Base-by-base conservation (phyloP, 2,888 invertebrate species). In the Cephus rjabovi region DNA sequence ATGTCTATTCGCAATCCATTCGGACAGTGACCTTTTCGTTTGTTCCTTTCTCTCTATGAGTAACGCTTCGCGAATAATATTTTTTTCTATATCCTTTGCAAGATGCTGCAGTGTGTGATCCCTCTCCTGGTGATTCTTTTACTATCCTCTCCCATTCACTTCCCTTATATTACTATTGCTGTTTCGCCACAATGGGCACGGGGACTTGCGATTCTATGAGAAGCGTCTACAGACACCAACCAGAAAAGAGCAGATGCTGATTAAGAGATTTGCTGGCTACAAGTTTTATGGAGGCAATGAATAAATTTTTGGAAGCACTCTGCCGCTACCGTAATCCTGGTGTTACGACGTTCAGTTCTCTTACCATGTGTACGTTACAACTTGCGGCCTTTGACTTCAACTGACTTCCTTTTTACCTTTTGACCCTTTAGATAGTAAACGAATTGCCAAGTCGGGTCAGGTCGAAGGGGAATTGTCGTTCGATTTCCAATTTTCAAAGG, bases 201-300 rank as follows among this genome's bases (percentile, higher is more conserved):
- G 23, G 40, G 23, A 56, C 15, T 56, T 23, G 23, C 40, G 40
- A 23, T 23, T 56, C 9, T 23, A 56, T 23, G 23, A 23, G 6
- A 15, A 56, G 6, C 40, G 6, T 56, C 40, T n/a, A 30, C 33
- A 33, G 35, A 68, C 73, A 73, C 15, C 75, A 31, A 9, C n/a
- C 70, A 23, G 40, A 56, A 6, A 31, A 76, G 73, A 71, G 78
- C 75, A 78, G 75, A 78, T 78, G 75, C 78, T 78, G 78, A 78
- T 78, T 78, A 78, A 78, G 76, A 75, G 73, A 73, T 78, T 56
- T 78, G n/a, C 70, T 76, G 31, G 69, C 78, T 76, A 76, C 68
- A 78, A 76, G 76, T 78, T 76, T 76, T 76, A 78, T 76, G 76
- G 69, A 37, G 31, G 73, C 71, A 31, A 35, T 76, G 75, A 78